Evolutionary conservation across 2,797 vertebrate genomes (phyloP).

Genomic region (Sebastes minor): DNA sequence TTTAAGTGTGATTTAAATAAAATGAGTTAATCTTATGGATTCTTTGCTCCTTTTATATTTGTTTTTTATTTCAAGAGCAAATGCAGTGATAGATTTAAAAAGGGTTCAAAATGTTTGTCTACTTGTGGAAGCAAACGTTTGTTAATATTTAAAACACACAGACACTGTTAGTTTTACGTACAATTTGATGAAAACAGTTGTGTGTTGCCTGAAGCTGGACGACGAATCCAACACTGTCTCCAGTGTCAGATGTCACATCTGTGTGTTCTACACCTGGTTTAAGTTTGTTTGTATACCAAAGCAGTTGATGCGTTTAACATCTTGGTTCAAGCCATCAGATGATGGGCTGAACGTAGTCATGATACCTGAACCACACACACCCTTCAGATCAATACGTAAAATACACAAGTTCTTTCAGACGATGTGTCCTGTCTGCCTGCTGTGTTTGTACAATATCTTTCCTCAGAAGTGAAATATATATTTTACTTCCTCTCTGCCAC

Average conservation of each 20-base stretch:
- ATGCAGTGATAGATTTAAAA: background rate
- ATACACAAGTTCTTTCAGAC: background rate
- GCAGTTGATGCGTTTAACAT: background rate
- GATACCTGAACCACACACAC: background rate
- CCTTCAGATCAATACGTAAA: background rate
- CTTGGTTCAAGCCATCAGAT: background rate
- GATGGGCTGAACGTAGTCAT: background rate
- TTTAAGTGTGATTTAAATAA: conserved; percentile 12
- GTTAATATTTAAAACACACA: background rate
- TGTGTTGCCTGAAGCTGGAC: background rate
- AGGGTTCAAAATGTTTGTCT: background rate
- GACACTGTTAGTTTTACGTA: background rate
- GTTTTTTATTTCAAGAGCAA: background rate
- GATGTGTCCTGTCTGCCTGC: background rate
- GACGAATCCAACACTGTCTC: background rate
- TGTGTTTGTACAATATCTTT: background rate
- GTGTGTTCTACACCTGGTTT: background rate
- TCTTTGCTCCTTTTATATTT: background rate
- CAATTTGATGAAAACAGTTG: background rate
- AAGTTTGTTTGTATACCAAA: background rate
- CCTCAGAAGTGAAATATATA: background rate
- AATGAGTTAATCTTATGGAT: background rate
- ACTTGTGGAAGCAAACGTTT: background rate
- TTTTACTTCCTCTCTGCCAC: too few relatives aligned
- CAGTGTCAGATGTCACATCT: background rate